Conservation (phyloP, 2,888 invertebrate genomes). For the Xylota sylvarum region DNA sequence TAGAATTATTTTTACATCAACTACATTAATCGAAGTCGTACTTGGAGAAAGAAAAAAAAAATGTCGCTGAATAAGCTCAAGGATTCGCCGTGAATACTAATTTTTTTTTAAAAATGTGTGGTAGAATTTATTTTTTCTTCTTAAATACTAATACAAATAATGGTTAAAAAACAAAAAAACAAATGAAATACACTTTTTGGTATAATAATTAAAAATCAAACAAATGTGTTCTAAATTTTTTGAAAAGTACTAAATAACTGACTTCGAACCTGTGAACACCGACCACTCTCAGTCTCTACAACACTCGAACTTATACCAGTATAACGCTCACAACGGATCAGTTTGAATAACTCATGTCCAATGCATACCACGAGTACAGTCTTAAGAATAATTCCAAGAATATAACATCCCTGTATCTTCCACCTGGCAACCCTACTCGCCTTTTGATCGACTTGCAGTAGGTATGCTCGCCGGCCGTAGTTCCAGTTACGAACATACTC, state of each 20-base stretch:
- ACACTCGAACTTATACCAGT: slow-evolving; percentile 19
- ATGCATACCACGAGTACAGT: slow-evolving; percentile 44
- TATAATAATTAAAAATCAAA: not conserved
- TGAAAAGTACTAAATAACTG: slow-evolving; percentile 61
- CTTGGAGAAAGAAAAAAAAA: not conserved
- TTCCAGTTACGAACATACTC: slow-evolving; percentile 73
- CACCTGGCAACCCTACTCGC: slow-evolving; percentile 60
- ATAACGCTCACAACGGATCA: slow-evolving; percentile 18
- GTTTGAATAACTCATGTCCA: slow-evolving; percentile 41
- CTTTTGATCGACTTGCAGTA: slow-evolving; percentile 50
- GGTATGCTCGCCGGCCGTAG: slow-evolving; percentile 54
- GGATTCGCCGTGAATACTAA: slow-evolving; percentile 3
- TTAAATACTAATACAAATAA: slow-evolving; percentile 8
- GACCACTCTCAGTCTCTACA: slow-evolving; percentile 13
- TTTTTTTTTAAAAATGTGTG: not conserved
- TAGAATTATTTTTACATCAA: not conserved
- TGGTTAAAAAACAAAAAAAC: not conserved
- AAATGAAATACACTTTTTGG: slow-evolving; percentile 35
- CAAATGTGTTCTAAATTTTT: slow-evolving; percentile 47
- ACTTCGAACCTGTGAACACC: slow-evolving; percentile 9
- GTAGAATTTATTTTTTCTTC: slow-evolving; percentile 11
- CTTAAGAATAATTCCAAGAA: slow-evolving; percentile 60
- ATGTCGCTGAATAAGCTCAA: not conserved
- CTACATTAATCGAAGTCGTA: not conserved
- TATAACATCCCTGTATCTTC: slow-evolving; percentile 61